Evolutionary conservation across 2,888 invertebrate genomes (phyloP).

Genomic region (Sphecodes monilicornis): DNA sequence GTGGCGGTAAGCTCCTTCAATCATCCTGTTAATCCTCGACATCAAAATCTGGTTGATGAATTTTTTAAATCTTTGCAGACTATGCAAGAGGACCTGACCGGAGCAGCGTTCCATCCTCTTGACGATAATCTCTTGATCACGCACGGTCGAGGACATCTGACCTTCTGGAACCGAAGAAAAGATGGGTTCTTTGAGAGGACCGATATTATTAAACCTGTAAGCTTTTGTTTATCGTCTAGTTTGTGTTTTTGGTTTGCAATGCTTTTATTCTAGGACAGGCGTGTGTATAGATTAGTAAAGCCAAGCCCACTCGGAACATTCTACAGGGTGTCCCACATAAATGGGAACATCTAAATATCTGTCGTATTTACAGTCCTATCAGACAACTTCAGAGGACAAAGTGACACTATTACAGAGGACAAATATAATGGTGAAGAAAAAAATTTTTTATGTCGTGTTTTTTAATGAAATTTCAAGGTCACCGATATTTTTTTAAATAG

Average conservation of each 20-base stretch:
- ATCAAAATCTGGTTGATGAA: not conserved
- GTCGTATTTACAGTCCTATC: too few species aligned
- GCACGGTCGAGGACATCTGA: slow-evolving; percentile 95
- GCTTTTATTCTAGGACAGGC: too few species aligned
- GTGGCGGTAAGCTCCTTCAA: slow-evolving; percentile 90
- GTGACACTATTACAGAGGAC: too few species aligned
- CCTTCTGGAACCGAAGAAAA: slow-evolving; percentile 96
- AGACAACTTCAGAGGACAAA: too few species aligned
- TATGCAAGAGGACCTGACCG: slow-evolving; percentile 94
- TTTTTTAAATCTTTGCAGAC: slow-evolving; percentile 87
- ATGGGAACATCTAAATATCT: too few species aligned
- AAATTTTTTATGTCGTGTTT: too few species aligned
- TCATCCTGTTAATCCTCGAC: not conserved
- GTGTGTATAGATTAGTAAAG: too few species aligned
- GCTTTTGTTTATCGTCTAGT: not conserved
- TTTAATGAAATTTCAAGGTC: too few species aligned
- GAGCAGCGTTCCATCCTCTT: slow-evolving; percentile 95
- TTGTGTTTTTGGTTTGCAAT: not conserved
- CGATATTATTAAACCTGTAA: slow-evolving; percentile 93
- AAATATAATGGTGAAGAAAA: too few species aligned
- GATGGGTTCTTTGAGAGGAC: slow-evolving; percentile 96
- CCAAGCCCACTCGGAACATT: too few species aligned
- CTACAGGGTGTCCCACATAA: too few species aligned
- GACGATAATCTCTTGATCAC: slow-evolving; percentile 96
- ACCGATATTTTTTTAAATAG: too few species aligned